These are phyloP conservation scores for Sebastes ruberrimus DNA, from an alignment of 2,797 vertebrate species.

Conservation along the genomic window DNA sequence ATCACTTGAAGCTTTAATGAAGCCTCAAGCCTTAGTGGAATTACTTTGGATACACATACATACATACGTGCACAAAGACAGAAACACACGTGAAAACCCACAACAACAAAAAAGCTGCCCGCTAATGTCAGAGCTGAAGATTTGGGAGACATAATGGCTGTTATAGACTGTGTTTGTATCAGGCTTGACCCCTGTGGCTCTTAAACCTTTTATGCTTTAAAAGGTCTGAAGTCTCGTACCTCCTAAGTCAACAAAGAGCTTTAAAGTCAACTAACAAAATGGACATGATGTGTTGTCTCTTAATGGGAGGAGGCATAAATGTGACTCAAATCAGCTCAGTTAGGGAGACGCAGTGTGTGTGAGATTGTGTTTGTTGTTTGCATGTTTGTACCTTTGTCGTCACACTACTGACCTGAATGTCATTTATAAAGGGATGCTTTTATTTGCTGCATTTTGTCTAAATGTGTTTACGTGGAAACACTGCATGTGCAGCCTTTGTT, in stretches of 20 bases:
- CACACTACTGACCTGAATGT: too few species aligned
- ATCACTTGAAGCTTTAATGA: slow-evolving; percentile 13
- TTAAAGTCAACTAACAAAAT: too few species aligned
- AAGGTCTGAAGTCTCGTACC: background rate
- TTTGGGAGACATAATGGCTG: background rate
- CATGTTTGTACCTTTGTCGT: too few species aligned
- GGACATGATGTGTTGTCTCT: too few species aligned
- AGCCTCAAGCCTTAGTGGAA: slow-evolving; percentile 5
- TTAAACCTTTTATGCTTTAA: background rate
- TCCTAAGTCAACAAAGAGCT: background rate
- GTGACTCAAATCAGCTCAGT: too few species aligned
- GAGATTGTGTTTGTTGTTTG: too few species aligned
- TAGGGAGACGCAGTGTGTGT: too few species aligned
- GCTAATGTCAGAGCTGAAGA: background rate
- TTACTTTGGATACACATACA: background rate
- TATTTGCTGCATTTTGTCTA: too few species aligned
- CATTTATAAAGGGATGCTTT: too few species aligned
- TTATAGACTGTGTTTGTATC: background rate
- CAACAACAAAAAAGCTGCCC: background rate
- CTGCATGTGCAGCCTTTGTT: too few species aligned
- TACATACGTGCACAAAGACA: background rate
- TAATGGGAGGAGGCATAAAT: too few species aligned
- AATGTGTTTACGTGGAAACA: too few species aligned
- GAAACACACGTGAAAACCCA: background rate
- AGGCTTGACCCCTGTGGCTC: background rate